A percentile compares a stretch with the other conserved stretches of the same genome.
Evolutionary conservation across 2,113 vertebrate genomes (phyloP).

Genomic region (Mola mola): DNA sequence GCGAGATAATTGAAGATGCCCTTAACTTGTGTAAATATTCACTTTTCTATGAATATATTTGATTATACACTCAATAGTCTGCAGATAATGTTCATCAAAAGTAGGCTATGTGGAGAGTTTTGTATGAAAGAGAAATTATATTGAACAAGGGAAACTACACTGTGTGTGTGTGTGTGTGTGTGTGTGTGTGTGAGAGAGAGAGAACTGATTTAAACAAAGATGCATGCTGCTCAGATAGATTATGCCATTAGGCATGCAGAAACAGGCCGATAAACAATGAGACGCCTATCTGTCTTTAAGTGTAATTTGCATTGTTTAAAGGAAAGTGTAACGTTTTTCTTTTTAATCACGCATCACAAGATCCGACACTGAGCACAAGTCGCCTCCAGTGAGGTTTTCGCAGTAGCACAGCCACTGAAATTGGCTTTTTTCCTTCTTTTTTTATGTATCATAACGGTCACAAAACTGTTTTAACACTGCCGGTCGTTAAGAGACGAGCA

Average conservation of each 20-base stretch:
- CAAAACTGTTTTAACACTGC: slow-evolving; percentile 7
- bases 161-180: slow-evolving; percentile 43
- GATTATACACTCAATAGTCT: slow-evolving; percentile 42
- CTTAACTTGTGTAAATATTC: slow-evolving; percentile 70
- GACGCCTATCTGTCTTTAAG: slow-evolving; percentile 44
- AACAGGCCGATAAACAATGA: slow-evolving; percentile 43
- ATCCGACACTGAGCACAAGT: slow-evolving; percentile 41
- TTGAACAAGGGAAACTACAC: slow-evolving; percentile 64
- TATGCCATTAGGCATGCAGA: slow-evolving; percentile 39
- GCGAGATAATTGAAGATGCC: slow-evolving; percentile 52
- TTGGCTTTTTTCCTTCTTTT: no score
- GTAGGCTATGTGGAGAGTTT: slow-evolving; percentile 49
- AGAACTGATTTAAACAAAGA: slow-evolving; percentile 39
- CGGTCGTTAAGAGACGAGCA: not conserved
- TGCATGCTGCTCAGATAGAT: slow-evolving; percentile 51
- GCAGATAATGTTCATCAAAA: slow-evolving; percentile 29
- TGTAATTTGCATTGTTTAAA: slow-evolving; percentile 30
- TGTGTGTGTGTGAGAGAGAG: slow-evolving; percentile 7
- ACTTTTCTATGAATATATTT: slow-evolving; percentile 48
- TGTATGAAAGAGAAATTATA: slow-evolving; percentile 55
- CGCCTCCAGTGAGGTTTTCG: slow-evolving; percentile 23
- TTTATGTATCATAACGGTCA: slow-evolving; percentile 6
- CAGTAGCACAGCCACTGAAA: slow-evolving; percentile 7
- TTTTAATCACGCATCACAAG: slow-evolving; percentile 3
- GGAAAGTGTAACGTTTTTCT: not conserved